phyloP scores from a whole-genome alignment of 35 echinoderm and acorn worm species.

The Patiria miniata region DNA sequence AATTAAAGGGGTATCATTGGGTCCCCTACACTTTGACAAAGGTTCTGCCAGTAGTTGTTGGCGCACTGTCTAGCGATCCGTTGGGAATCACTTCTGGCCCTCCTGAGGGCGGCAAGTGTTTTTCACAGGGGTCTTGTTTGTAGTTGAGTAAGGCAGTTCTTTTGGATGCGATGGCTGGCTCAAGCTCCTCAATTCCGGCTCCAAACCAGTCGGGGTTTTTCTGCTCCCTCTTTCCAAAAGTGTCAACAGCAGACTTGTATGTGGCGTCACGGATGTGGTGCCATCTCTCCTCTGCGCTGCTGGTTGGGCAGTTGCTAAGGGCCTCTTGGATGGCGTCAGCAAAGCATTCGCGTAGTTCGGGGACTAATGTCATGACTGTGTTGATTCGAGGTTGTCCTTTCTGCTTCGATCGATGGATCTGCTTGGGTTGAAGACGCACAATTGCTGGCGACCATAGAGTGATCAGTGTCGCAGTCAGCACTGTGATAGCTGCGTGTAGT shows the following conservation, averaged over 20 bases:
- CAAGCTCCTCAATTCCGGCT: background rate
- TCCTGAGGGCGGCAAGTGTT: slow-evolving; percentile 33
- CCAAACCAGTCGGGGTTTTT: slow-evolving; percentile 20
- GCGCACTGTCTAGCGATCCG: slow-evolving; percentile 22
- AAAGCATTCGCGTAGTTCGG: slow-evolving; percentile 7
- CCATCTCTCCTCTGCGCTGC: slow-evolving; percentile 24
- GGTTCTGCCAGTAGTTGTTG: slow-evolving; percentile 48
- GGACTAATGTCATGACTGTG: background rate
- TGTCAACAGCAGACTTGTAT: background rate
- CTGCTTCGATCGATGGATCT: slow-evolving; percentile 13
- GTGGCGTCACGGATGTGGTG: background rate
- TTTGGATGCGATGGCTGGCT: slow-evolving; percentile 43
- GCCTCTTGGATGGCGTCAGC: background rate
- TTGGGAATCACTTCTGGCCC: slow-evolving; percentile 33
- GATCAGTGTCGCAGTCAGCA: slow-evolving; percentile 63
- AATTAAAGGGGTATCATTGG: too few species aligned
- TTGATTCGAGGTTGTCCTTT: too few species aligned
- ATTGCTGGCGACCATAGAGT: slow-evolving; percentile 55
- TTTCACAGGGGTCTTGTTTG: slow-evolving; percentile 21
- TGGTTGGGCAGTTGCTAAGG: background rate
- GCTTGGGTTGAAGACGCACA: slow-evolving; percentile 26
- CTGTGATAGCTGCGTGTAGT: slow-evolving; percentile 56
- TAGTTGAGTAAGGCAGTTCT: slow-evolving; percentile 25
- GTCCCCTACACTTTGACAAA: too few species aligned
- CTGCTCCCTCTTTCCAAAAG: slow-evolving; percentile 29